Evolutionary conservation across 2,113 vertebrate species (phyloP).

Genomic region (Irena cyanogastra): DNA sequence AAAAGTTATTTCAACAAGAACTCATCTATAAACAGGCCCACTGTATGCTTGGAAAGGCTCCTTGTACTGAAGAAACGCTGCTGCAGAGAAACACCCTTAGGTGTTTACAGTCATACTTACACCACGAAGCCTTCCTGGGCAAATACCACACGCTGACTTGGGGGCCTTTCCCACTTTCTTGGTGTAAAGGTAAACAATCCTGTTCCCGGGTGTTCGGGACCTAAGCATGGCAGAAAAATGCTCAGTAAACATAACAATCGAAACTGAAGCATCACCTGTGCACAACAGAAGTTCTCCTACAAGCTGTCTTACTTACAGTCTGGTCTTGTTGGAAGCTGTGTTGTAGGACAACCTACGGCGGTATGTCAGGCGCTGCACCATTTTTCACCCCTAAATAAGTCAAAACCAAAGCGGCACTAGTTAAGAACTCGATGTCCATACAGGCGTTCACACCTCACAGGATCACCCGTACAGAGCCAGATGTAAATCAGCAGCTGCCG

Average conservation of each 20-base stretch:
- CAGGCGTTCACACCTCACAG: fast-evolving
- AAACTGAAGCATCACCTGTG: fast-evolving
- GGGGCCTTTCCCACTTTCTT: constrained; percentile 98
- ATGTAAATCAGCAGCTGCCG: not conserved
- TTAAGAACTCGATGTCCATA: not conserved
- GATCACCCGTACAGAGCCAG: not conserved
- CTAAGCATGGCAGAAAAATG: constrained; percentile 47
- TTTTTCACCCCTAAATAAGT: constrained; percentile 66
- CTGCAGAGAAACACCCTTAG: not conserved
- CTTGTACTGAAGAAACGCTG: not conserved
- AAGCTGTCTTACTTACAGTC: constrained; percentile 81
- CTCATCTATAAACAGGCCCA: not conserved
- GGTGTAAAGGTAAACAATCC: constrained; percentile 97
- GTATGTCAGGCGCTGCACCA: constrained; percentile 98
- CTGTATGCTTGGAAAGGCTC: fast-evolving
- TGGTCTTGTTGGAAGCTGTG: constrained; percentile 96
- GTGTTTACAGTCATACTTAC: constrained; percentile 73
- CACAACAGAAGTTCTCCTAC: fast-evolving
- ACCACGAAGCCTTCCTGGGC: constrained; percentile 92
- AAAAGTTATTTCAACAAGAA: not conserved
- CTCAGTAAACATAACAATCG: not conserved
- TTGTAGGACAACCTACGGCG: constrained; percentile 99
- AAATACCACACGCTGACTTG: constrained; percentile 95
- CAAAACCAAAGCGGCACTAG: not conserved
- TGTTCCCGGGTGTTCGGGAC: constrained; percentile 95